phyloP scores from a whole-genome alignment of 2,888 invertebrate species.

The Allolobophora icterica region DNA sequence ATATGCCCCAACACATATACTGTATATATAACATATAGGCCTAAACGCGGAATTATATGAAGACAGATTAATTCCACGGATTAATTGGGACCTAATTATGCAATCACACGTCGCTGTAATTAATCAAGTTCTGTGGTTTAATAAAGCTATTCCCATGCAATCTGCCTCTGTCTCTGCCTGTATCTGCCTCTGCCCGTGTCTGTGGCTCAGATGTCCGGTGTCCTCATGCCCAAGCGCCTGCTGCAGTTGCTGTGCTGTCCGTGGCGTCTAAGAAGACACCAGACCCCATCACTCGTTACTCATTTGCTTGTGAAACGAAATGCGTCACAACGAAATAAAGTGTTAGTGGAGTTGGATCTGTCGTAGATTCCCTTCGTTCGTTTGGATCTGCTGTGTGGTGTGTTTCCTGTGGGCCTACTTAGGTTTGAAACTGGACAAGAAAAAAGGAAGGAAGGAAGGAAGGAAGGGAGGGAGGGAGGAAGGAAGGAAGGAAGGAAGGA shows the following conservation, averaged over 20 bases:
- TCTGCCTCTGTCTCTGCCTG: not conserved
- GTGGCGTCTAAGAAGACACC: not conserved
- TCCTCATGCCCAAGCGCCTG: not conserved
- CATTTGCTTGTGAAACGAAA: not conserved
- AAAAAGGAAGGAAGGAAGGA: not conserved
- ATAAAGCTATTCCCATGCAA: not conserved
- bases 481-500: not conserved
- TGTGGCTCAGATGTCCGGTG: not conserved
- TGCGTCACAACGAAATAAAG: not conserved
- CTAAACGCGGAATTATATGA: not conserved
- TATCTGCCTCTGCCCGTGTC: not conserved
- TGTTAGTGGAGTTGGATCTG: not conserved
- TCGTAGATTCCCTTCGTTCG: too few relatives aligned
- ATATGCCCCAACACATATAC: not conserved
- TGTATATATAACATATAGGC: not conserved
- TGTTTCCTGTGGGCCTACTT: too few relatives aligned
- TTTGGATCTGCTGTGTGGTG: too few relatives aligned
- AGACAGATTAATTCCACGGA: not conserved
- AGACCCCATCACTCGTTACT: not conserved
- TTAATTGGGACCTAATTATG: not conserved
- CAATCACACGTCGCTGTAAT: conserved; percentile 1
- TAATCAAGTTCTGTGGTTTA: not conserved
- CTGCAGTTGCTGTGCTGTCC: not conserved
- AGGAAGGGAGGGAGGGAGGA: not conserved
- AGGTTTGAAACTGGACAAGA: not conserved